Conservation (phyloP, 2,888 invertebrate genomes). For the Nomada fucata region DNA sequence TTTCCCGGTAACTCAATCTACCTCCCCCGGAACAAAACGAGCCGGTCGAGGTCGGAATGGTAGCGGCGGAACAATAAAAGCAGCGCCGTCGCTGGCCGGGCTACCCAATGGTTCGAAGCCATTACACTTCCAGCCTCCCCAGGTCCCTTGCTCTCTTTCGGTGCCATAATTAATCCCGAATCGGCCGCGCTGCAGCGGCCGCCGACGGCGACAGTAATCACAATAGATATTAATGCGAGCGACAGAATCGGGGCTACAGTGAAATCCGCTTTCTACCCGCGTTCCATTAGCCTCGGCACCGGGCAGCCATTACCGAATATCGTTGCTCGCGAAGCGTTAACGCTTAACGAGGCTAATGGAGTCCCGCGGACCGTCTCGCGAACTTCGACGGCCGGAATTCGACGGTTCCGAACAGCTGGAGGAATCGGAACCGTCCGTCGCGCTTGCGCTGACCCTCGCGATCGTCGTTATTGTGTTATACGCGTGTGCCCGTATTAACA, state of each 20-base stretch:
- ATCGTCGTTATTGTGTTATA: slow-evolving; percentile 34
- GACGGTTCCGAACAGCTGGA: slow-evolving; percentile 31
- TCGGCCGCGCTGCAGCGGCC: background rate
- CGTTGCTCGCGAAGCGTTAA: slow-evolving; percentile 55
- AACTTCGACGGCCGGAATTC: slow-evolving; percentile 49
- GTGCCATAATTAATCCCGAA: slow-evolving; percentile 45
- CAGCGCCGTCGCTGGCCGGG: background rate
- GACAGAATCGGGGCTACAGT: slow-evolving; percentile 42
- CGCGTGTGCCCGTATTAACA: slow-evolving; percentile 52
- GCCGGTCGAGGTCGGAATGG: background rate
- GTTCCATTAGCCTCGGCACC: slow-evolving; percentile 49
- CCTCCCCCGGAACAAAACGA: background rate
- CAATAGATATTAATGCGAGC: slow-evolving; percentile 56
- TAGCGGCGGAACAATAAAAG: slow-evolving; percentile 15
- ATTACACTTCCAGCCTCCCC: background rate
- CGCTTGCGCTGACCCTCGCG: slow-evolving; percentile 18
- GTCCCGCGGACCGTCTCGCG: slow-evolving; percentile 42
- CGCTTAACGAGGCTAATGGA: slow-evolving; percentile 59
- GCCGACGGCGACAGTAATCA: slow-evolving; percentile 47
- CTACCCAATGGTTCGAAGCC: background rate
- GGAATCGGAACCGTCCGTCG: background rate
- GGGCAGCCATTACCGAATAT: slow-evolving; percentile 46
- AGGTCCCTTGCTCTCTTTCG: slow-evolving; percentile 21
- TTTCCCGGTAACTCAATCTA: background rate
- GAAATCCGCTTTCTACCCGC: slow-evolving; percentile 55